Evolutionary conservation across 2,888 invertebrate genomes (phyloP), one percentile per base, ranked within the genome.

Genomic region (Mellilla xanthometata): DNA sequence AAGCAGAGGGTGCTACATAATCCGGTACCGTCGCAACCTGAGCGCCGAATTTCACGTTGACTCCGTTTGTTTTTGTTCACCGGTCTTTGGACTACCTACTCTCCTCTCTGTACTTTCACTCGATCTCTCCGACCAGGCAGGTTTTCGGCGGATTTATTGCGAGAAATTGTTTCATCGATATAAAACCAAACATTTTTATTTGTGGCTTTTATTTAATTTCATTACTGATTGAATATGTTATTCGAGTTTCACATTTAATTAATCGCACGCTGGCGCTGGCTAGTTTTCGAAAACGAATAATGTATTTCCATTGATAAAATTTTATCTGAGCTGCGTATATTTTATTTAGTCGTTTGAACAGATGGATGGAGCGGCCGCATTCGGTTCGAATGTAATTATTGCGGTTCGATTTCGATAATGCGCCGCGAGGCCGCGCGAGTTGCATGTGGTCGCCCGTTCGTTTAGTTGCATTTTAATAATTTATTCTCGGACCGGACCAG

Each of bases 351-450:
- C 72, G 70, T 71, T 72, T 67, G 78, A 71, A 81, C 79, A 76
- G 79, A 79, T 73, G 79, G 79, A 83, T 74, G 72, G 72, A 77
- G 74, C 65, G 74, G 77, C 70, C 72, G 80, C 78, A 69, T 81
- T 81, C 82, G 72, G 73, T 72, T 73, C 77, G 80, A 81, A 83
- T 87, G 87, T 88, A 87, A 88, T 88, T 86, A 86, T 77, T 82
- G 86, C 77, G 83, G 86, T 81, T 73, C 80, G 85, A 80, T 85
- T 85, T 77, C 84, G 86, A 87, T 87, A 86, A 86, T 86, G 80
- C 76, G 76, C 74, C 63, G 74, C 78, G 81, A 78, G 82, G 79
- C 76, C 75, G 78, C 59, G 71, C 72, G 77, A 68, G 72, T 79
- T 62, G 77, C 85, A 82, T 85, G 82, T 72, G 84, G 81, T 82